phyloP scores from a whole-genome alignment of 64 coral and sea anemone genomes.

The Acropora tenuis region DNA sequence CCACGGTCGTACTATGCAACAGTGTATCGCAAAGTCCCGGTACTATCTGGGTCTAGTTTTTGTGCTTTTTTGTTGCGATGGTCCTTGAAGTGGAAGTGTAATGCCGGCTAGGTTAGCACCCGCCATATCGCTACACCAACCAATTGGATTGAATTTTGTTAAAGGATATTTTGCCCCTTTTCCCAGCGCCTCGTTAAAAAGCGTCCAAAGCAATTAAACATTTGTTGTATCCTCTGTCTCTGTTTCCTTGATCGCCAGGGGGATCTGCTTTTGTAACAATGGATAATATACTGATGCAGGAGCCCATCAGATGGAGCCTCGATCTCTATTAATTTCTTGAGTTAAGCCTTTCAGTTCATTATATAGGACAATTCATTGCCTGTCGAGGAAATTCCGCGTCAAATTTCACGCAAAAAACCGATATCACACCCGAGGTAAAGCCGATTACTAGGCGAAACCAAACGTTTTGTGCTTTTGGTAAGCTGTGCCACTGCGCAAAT shows the following conservation, averaged over 20 bases:
- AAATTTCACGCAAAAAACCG: too few relatives aligned
- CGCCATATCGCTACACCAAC: background rate
- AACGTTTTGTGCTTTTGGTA: too few relatives aligned
- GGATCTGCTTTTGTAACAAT: background rate
- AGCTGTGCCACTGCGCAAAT: too few relatives aligned
- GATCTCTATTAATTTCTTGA: too few relatives aligned
- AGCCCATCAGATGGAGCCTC: too few relatives aligned
- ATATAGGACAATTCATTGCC: too few relatives aligned
- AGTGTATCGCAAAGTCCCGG: conserved; percentile 35
- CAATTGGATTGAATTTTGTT: conserved; percentile 8
- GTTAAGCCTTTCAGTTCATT: too few relatives aligned
- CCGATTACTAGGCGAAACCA: too few relatives aligned
- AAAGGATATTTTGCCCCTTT: background rate
- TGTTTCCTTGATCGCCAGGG: conserved; percentile 23
- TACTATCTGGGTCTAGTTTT: conserved; percentile 10
- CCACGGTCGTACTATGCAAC: conserved; percentile 7
- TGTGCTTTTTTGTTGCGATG: background rate
- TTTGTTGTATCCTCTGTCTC: background rate
- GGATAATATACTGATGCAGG: too few relatives aligned
- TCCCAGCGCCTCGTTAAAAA: conserved; percentile 28
- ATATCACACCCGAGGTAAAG: too few relatives aligned
- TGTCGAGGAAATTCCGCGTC: too few relatives aligned
- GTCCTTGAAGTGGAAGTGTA: conserved; percentile 55
- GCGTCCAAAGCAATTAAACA: conserved; percentile 14
- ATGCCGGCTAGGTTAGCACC: conserved; percentile 26